Base-by-base conservation (phyloP, 2,113 vertebrate genomes). In the Daboia siamensis region DNA sequence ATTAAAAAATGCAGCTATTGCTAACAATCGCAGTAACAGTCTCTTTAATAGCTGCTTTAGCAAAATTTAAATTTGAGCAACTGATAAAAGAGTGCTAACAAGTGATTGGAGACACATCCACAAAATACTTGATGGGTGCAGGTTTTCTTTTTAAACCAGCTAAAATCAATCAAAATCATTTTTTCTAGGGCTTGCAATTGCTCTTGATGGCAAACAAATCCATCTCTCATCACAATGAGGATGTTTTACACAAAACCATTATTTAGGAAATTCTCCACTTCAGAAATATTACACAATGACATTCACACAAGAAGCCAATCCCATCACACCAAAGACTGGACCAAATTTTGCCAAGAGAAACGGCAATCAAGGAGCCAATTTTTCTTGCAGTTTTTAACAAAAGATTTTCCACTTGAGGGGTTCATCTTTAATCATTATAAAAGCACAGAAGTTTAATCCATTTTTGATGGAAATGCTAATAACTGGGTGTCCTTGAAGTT, bases 401-500 rank as follows among this genome's bases (percentile, higher is more conserved):
- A 97, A 97, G 97, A 95, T 96, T 97, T 98, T 97, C 98, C 97
- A 97, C 97, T 98, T 94, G 94, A 98, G 96, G 95, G 10, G 95
- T 96, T 97, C 96, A 96, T 98, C 97, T 98, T 98, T 97, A 98
- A 98, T 98, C 97, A 98, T 98, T 98, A 97, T 97, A 97, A 97
- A 98, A 97, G 98, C 97, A 97, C 96, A 96, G 96, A 98, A 97
- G 97, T 97, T 98, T 98, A 98, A 98, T 98, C 98, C 98, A 97
- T 98, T 98, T 98, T 98, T 98, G 97, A 98, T 98, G 98, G 97
- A 97, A 96, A 96, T 93, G 92, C 97, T 98, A 98, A 98, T 97
- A 98, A 98, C 97, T 97, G 97, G 96, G 97, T 98, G 98, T 98
- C 98, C 98, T 98, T 98, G 98, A 98, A 98, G 98, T 98, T 99